Evolutionary conservation across 2,113 vertebrate genomes (phyloP), one percentile per base, ranked within the genome.

Genomic region (Oreochromis niloticus): DNA sequence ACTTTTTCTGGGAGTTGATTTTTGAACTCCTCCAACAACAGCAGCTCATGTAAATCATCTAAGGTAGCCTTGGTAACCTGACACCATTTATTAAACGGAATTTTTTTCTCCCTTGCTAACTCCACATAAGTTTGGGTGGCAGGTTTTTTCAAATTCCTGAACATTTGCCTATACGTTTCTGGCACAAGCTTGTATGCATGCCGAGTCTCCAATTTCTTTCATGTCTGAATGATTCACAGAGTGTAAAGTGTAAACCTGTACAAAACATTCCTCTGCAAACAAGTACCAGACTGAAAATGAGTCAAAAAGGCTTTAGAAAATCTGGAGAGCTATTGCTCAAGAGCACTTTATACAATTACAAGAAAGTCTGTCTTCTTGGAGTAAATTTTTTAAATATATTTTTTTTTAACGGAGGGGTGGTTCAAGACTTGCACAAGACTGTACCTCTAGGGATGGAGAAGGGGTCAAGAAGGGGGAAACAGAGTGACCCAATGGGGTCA

Each of bases 141-240:
- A 27, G 12, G 7, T 57, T 0, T 14, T 57, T 14, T 14, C 24
- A 14, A 4, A 27, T 57, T 27, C 24, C 1, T 27, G 14, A 57
- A 27, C 24, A 0, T 57, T 57, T 57, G 12, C 55, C 24, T 57
- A 14, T 27, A 57, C 2, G 0, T 57, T 4, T 57, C 24, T 57
- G 55, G 55, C 55, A 57, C 55, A 27, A 27, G 24, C 55, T 57
- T 1, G 6, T 27, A 57, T 57, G 22, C 24, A 27, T 27, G 27
- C 27, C 27, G 27, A 27, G 27, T 27, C 4, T 27, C 27, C 27
- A 27, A 27, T 27, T 27, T 32, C 7, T 16, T 16, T 46, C 43
- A 46, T 16, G 43, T 46, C 43, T 46, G 13, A 16, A 16, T 46
- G 13, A 46, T 46, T 46, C 13, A 46, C 46, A 16, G 46, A 48